Evolutionary conservation across 1,140 invertebrate genomes (phyloP).

Genomic region (Drosophila triauraria): DNA sequence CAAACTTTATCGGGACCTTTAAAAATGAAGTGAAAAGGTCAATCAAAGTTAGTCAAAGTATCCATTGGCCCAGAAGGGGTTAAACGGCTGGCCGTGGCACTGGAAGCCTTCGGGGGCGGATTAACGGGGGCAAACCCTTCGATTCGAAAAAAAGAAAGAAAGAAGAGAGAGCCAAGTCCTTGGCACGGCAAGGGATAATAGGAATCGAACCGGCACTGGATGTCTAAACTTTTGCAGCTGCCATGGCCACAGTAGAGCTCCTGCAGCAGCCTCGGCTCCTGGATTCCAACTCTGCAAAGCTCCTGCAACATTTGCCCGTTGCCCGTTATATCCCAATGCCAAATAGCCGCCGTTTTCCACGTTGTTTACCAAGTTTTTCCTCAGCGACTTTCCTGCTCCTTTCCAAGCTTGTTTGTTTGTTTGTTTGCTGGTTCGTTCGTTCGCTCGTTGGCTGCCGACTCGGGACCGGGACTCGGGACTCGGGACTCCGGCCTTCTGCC

Average conservation of each 20-base stretch:
- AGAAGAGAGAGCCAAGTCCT: conserved; percentile 20
- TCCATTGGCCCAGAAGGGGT: conserved; percentile 46
- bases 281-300: conserved; percentile 24
- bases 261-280: conserved; percentile 12
- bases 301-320: conserved; percentile 63
- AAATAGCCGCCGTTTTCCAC: conserved; percentile 23
- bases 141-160: background rate
- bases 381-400: conserved; percentile 62
- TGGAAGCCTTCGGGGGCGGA: conserved; percentile 16
- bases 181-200: conserved; percentile 64
- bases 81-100: conserved; percentile 29
- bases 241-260: conserved; percentile 14
- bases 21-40: conserved; percentile 49
- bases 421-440: conserved; percentile 33
- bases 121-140: conserved; percentile 23
- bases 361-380: conserved; percentile 78
- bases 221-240: conserved; percentile 68
- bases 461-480: background rate
- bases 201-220: conserved; percentile 65
- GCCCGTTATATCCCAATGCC: conserved; percentile 21
- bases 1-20: conserved; percentile 35
- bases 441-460: conserved; percentile 3
- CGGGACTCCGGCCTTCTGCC: background rate
- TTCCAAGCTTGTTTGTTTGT: conserved; percentile 61
- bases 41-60: conserved; percentile 48